Percentiles rank a stretch among this genome's conserved stretches.
phyloP scores from a whole-genome alignment of 2,888 invertebrate species.

The Mellilla xanthometata region DNA sequence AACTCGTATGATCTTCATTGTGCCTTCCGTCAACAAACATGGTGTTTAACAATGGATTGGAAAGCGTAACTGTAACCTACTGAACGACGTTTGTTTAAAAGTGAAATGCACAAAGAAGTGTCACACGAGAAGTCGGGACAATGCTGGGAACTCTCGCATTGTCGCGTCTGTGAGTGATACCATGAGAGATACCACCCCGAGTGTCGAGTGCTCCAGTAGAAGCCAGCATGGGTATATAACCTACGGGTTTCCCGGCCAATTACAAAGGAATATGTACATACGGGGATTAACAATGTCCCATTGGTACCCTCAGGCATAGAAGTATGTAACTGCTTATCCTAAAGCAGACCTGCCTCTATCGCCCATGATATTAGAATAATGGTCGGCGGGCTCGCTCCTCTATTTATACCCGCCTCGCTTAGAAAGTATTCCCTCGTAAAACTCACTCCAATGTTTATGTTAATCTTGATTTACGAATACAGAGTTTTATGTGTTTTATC shows the following conservation, averaged over 20 bases:
- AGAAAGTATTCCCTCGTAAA: constrained; percentile 39
- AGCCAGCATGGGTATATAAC: no score
- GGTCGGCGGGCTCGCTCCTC: constrained; percentile 36
- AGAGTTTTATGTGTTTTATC: constrained; percentile 34
- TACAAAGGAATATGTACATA: no score
- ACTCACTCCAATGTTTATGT: constrained; percentile 29
- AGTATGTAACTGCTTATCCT: no score
- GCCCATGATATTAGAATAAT: no score
- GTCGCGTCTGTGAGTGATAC: background rate
- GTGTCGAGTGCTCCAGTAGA: no score
- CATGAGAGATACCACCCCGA: no score
- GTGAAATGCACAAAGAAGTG: constrained; percentile 17
- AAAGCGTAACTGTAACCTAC: constrained; percentile 13
- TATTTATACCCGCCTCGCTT: constrained; percentile 34
- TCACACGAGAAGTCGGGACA: background rate
- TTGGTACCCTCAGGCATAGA: no score
- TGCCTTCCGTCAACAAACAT: constrained; percentile 7
- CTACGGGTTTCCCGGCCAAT: no score
- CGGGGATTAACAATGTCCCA: no score
- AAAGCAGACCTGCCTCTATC: no score
- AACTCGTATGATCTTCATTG: constrained; percentile 9
- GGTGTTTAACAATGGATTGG: constrained; percentile 4
- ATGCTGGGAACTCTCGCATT: constrained; percentile 1
- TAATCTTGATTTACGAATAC: constrained; percentile 45
- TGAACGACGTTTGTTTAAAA: constrained; percentile 4